A percentile compares a stretch with the other conserved stretches of the same genome.
Evolutionary conservation across 2,113 vertebrate genomes (phyloP).

Genomic region (Vulpes lagopus): DNA sequence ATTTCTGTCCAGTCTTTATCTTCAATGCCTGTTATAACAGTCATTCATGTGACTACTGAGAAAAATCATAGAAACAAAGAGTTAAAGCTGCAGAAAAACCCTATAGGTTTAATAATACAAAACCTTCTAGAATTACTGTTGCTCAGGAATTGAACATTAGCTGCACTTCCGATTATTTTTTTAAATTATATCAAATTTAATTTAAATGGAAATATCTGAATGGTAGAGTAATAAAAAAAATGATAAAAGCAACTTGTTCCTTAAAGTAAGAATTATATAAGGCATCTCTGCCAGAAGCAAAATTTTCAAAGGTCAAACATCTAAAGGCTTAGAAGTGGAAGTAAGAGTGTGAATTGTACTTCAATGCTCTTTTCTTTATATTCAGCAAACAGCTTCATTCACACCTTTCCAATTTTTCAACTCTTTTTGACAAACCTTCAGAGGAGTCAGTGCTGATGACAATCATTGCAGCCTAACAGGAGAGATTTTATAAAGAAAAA

Average conservation of each 20-base stretch:
- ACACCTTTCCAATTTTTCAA: slow-evolving; percentile 40
- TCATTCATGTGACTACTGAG: not conserved
- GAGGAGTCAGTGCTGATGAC: not conserved
- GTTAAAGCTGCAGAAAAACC: not conserved
- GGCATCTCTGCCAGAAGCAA: not conserved
- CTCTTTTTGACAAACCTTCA: not conserved
- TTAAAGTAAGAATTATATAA: slow-evolving; percentile 39
- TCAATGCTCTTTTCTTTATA: not conserved
- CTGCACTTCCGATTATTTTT: not conserved
- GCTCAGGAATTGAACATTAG: not conserved
- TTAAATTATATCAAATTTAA: not conserved
- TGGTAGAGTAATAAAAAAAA: not conserved
- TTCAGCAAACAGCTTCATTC: slow-evolving; percentile 40
- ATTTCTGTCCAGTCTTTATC: not conserved
- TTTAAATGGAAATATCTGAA: slow-evolving; percentile 47
- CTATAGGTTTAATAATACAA: not conserved
- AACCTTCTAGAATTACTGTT: not conserved
- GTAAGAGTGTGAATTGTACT: not conserved
- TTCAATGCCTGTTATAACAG: not conserved
- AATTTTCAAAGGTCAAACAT: slow-evolving; percentile 42
- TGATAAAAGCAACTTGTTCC: slow-evolving; percentile 20
- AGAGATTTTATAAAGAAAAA: not conserved
- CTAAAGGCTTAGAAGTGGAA: not conserved
- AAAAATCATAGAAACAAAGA: not conserved
- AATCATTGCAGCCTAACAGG: not conserved